These are phyloP conservation scores for Hyaena hyaena DNA, from an alignment of 2,113 vertebrate species.

Conservation along the genomic window DNA sequence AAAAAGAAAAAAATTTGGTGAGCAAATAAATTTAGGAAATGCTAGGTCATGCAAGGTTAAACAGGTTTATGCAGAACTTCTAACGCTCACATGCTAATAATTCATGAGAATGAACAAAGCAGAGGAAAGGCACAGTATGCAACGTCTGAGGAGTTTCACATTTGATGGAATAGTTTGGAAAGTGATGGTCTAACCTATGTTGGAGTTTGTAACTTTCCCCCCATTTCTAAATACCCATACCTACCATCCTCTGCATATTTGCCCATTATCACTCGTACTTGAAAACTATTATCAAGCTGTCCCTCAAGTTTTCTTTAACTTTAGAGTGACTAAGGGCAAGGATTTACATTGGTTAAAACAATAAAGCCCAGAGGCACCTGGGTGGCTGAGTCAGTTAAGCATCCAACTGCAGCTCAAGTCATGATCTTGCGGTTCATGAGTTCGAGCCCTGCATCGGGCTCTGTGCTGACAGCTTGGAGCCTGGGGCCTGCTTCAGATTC, in stretches of 20 bases:
- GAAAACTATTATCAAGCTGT: neutral
- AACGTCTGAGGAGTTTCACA: neutral
- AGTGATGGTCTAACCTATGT: neutral
- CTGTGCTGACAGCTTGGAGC: too few relatives aligned
- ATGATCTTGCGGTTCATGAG: too few relatives aligned
- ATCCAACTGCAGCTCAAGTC: too few relatives aligned
- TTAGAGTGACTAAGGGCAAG: neutral
- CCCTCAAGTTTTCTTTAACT: neutral
- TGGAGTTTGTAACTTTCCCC: neutral
- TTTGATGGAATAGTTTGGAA: neutral
- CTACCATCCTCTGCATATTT: neutral
- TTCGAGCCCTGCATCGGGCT: too few relatives aligned
- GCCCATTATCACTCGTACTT: neutral
- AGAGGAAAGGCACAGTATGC: neutral
- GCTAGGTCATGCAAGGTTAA: constrained; percentile 14
- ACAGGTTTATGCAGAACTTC: neutral
- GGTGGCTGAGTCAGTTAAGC: too few relatives aligned
- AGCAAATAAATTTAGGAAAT: constrained; percentile 41
- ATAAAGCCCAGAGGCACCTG: neutral
- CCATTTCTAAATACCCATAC: neutral
- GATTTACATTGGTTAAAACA: constrained; percentile 5
- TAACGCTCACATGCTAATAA: neutral
- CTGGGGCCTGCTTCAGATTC: too few relatives aligned
- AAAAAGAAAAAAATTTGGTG: constrained; percentile 28
- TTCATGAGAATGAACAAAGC: neutral